A percentile compares a stretch with the other conserved stretches of the same genome.
phyloP scores from a whole-genome alignment of 2,888 invertebrate genomes.

The Lordiphosa fenestrarum region DNA sequence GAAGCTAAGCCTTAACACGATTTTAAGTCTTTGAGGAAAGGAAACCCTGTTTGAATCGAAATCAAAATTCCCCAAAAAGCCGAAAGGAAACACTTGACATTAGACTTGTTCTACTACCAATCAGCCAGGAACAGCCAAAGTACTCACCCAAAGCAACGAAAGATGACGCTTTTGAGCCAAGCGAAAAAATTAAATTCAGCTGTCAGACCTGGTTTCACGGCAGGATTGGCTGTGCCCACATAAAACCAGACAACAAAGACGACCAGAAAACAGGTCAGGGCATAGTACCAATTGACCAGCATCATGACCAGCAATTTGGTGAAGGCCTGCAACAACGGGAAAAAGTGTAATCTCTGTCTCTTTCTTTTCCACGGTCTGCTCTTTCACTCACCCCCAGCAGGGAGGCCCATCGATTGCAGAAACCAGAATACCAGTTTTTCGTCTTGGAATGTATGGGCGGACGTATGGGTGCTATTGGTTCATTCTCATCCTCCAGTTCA shows the following conservation, averaged over 20 bases:
- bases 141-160: conserved; percentile 88
- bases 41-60: too few species aligned
- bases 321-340: conserved; percentile 84
- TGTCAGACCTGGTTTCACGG: conserved; percentile 94
- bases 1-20: too few species aligned
- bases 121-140: too few species aligned
- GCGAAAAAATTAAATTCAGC: conserved; percentile 90
- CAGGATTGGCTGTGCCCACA: conserved; percentile 96
- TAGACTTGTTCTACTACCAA: too few species aligned
- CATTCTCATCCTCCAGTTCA: conserved; percentile 77
- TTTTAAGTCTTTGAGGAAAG: too few species aligned
- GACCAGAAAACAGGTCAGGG: conserved; percentile 89
- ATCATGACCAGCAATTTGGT: conserved; percentile 94
- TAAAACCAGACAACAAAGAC: conserved; percentile 95
- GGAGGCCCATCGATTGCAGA: conserved; percentile 97
- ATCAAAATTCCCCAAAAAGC: too few species aligned
- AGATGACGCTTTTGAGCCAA: conserved; percentile 87
- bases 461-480: conserved; percentile 82
- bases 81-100: too few species aligned
- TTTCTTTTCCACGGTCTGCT: too few species aligned
- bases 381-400: conserved; percentile 89
- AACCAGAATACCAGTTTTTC: conserved; percentile 95
- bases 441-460: conserved; percentile 92
- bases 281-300: conserved; percentile 96
- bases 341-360: background rate